Conservation (phyloP, 2,888 invertebrate species). For the Amorpha juglandis region DNA sequence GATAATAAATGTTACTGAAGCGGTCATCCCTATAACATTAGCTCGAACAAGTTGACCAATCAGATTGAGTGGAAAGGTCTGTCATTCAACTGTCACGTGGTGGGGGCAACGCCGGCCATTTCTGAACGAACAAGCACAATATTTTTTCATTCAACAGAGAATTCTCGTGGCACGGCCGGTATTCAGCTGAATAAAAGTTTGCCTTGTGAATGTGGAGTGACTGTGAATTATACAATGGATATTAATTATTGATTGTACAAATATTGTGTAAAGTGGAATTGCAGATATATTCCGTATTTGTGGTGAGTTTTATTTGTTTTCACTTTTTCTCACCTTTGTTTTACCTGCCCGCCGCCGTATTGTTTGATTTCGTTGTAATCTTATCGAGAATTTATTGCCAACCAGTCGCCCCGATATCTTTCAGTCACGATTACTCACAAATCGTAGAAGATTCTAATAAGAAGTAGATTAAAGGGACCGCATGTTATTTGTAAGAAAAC, state of each 20-base stretch:
- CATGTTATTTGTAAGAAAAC: neutral
- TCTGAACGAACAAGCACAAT: conserved; percentile 46
- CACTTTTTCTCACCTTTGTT: conserved; percentile 47
- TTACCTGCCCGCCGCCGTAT: conserved; percentile 49
- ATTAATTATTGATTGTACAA: conserved; percentile 55
- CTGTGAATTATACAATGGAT: conserved; percentile 72
- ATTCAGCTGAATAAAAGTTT: conserved; percentile 41
- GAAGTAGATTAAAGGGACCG: conserved; percentile 13
- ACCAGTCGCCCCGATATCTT: conserved; percentile 8
- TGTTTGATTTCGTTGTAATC: conserved; percentile 59
- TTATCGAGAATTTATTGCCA: conserved; percentile 46
- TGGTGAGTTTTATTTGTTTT: conserved; percentile 54
- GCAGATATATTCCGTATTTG: conserved; percentile 47
- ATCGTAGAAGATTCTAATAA: conserved; percentile 35
- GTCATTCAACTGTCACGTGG: conserved; percentile 51
- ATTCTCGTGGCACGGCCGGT: conserved; percentile 55
- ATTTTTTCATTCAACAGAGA: conserved; percentile 41
- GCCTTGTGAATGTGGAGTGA: conserved; percentile 70
- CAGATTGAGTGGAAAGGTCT: conserved; percentile 31
- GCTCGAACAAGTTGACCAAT: conserved; percentile 40
- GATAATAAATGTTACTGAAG: conserved; percentile 23
- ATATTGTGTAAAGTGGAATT: conserved; percentile 54
- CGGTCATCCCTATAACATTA: conserved; percentile 2
- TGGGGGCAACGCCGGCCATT: conserved; percentile 43
- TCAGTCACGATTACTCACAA: conserved; percentile 29